Conservation (phyloP, 2,888 invertebrate species). For the Brenthis daphne region DNA sequence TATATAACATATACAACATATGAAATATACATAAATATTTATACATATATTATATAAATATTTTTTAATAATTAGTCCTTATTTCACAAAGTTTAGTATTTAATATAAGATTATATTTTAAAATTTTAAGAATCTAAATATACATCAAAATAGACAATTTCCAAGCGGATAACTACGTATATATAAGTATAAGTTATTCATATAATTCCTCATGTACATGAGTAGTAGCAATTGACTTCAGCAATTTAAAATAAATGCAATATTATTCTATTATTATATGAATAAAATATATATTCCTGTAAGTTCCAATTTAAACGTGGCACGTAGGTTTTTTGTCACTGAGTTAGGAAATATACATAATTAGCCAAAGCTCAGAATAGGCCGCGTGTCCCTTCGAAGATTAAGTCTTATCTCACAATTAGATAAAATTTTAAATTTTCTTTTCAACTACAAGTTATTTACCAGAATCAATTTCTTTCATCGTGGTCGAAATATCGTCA, state of each 20-base stretch:
- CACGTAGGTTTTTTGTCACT: conserved; percentile 16
- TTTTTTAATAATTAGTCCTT: background rate
- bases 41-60: conserved; percentile 4
- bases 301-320: conserved; percentile 34
- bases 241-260: conserved; percentile 21
- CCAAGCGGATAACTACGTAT: background rate
- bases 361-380: conserved; percentile 6
- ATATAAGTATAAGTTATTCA: conserved; percentile 16
- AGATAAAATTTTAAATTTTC: conserved; percentile 9
- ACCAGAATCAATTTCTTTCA: background rate
- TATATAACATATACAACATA: no score
- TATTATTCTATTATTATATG: conserved; percentile 22
- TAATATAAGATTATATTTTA: conserved; percentile 1
- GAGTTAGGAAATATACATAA: background rate
- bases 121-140: conserved; percentile 6
- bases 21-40: conserved; percentile 1
- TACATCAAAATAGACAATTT: conserved; percentile 4
- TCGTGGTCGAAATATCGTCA: background rate
- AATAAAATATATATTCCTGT: conserved; percentile 31
- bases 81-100: background rate
- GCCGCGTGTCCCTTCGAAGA: conserved; percentile 12
- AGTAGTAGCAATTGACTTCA: conserved; percentile 32
- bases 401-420: no score
- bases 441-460: background rate
- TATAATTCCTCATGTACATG: background rate